A percentile compares a stretch with the other conserved stretches of the same genome.
Conservation (phyloP, 1,140 invertebrate genomes). For the Saccostrea cuccullata region DNA sequence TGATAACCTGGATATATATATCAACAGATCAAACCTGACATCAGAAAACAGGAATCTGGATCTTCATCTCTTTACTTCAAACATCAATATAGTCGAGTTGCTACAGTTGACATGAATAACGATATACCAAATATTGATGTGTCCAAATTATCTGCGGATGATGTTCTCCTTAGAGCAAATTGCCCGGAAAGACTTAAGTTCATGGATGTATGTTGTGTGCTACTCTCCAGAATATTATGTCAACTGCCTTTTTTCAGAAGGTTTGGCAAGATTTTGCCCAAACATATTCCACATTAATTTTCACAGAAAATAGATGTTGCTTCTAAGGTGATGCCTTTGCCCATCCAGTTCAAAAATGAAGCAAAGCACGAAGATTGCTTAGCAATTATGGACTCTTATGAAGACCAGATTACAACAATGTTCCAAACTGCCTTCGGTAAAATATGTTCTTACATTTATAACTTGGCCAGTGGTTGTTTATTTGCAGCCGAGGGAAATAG, state of each 20-base stretch:
- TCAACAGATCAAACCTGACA: constrained; percentile 20
- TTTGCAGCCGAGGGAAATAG: too few species aligned
- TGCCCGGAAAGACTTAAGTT: constrained; percentile 16
- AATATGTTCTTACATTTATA: background rate
- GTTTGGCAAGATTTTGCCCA: constrained; percentile 10
- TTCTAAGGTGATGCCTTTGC: constrained; percentile 32
- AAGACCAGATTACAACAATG: background rate
- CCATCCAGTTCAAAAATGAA: constrained; percentile 40
- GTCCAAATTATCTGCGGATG: constrained; percentile 12
- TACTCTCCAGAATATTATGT: constrained; percentile 10
- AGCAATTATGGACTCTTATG: constrained; percentile 23
- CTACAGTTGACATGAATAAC: constrained; percentile 32
- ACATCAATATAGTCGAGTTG: constrained; percentile 28
- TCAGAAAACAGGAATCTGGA: constrained; percentile 31
- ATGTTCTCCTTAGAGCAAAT: constrained; percentile 23
- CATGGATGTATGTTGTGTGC: constrained; percentile 15
- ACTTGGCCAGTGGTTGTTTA: background rate
- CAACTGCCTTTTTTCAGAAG: constrained; percentile 15
- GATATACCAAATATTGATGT: background rate
- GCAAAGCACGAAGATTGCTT: constrained; percentile 39
- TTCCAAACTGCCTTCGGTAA: constrained; percentile 36
- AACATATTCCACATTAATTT: constrained; percentile 24
- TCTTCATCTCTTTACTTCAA: constrained; percentile 37
- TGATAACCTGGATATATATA: constrained; percentile 39
- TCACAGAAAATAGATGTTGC: constrained; percentile 1